Percentiles rank a stretch among this genome's conserved stretches.
Conservation (phyloP, 2,113 vertebrate species). For the Calypte anna region DNA sequence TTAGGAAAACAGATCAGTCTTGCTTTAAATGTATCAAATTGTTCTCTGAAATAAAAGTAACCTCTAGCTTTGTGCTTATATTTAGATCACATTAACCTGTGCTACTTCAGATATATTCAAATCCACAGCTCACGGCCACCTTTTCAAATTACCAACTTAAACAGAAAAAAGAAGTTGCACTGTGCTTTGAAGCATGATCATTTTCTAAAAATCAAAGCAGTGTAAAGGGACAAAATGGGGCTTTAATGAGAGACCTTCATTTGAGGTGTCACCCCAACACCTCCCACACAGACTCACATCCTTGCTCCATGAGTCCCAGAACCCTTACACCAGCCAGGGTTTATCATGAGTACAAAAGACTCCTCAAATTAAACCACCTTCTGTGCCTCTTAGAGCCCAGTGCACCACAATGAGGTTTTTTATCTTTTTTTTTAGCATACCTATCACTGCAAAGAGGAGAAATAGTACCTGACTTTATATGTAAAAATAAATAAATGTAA, state of each 20-base stretch:
- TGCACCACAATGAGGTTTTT: not conserved
- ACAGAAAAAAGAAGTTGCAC: not conserved
- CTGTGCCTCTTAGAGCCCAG: not conserved
- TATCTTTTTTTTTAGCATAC: not conserved
- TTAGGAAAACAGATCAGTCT: not conserved
- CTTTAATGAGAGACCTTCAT: not conserved
- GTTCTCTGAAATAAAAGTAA: not conserved
- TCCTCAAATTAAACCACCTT: not conserved
- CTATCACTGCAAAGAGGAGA: not conserved
- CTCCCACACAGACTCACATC: not conserved
- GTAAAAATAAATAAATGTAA: not conserved
- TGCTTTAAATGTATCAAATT: not conserved
- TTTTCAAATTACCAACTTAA: not conserved
- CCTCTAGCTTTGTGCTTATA: not conserved
- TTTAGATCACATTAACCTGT: not conserved
- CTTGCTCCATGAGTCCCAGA: not conserved
- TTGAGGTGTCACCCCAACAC: not conserved
- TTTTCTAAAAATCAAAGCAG: not conserved
- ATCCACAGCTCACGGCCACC: not conserved
- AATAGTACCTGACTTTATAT: not conserved
- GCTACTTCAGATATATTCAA: not conserved
- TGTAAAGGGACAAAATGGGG: not conserved
- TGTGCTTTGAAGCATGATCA: not conserved
- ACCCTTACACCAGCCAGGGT: not conserved
- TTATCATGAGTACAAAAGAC: not conserved